A percentile compares a stretch with the other conserved stretches of the same genome.
These are phyloP conservation scores for Mystacornis crossleyi DNA, from an alignment of 2,113 vertebrate species.

Conservation along the genomic window DNA sequence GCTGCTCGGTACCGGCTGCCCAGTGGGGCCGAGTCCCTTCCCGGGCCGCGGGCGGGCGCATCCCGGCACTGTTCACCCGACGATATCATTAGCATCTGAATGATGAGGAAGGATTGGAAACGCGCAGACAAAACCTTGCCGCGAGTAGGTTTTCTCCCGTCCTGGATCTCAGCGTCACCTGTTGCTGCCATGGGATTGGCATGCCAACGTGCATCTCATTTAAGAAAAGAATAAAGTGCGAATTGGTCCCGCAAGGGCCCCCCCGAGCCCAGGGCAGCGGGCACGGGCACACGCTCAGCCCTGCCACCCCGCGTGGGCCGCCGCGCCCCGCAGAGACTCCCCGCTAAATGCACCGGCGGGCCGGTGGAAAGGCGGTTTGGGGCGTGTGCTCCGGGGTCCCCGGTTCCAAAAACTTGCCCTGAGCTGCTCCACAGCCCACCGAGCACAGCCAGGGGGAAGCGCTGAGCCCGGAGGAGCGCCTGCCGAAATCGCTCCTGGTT, in stretches of 20 bases:
- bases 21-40: neutral
- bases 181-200: neutral
- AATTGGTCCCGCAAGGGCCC: neutral
- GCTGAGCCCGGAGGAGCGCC: neutral
- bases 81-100: neutral
- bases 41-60: neutral
- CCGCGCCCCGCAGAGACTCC: neutral
- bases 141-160: neutral
- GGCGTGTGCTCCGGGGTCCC: neutral
- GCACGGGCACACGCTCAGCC: neutral
- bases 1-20: neutral
- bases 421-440: neutral
- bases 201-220: neutral
- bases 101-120: neutral
- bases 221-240: neutral
- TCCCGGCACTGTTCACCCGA: neutral
- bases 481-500: neutral
- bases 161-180: neutral
- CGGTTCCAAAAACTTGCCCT: neutral
- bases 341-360: neutral
- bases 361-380: rapidly evolving
- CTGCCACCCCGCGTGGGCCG: neutral
- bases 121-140: no score
- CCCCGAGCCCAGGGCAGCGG: neutral
- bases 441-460: neutral